Evolutionary conservation across 2,113 vertebrate genomes (phyloP), one percentile per base, ranked within the genome.

Genomic region (Trichechus manatus): DNA sequence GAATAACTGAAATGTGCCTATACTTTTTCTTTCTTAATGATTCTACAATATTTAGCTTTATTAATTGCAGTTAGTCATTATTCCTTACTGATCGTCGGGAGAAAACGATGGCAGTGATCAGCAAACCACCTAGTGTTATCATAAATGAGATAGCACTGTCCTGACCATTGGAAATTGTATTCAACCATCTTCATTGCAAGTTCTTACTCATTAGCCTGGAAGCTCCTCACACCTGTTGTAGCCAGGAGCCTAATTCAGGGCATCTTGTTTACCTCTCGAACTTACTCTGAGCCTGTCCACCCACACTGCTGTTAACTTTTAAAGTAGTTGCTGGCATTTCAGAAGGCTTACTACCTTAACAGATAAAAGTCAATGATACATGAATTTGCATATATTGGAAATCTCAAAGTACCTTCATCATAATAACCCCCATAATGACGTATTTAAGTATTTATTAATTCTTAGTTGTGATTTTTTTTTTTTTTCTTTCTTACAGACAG

Each of bases 51-150:
- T 94, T 96, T 95, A 59, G 10, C 56, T 89, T 89, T 91, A 75
- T 95, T 85, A 92, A 47, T 77, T 56, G 1, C 84, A 93, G 88
- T 91, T 87, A 91, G 82, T 94, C 42, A 53, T 72, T 63, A 27
- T 8, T 61, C n/a, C 27, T 94, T 91, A 74, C 23, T 95, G 56
- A 94, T 64, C 4, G 2, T 59, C 33, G 72, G 36, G 53, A 93
- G n/a, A 66, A 5, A 66, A 9, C 25, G 23, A 44, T 44, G n/a
- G 53, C 6, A 72, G 14, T 31, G 27, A 39, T 44, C 72, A 63
- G 3, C 15, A 94, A 47, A 39, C 8, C 80, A 29, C 47, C 23
- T 90, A 9, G 6, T 78, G 8, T 59, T 53, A 47, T 2, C 6
- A 19, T 42, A 88, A 88, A 39, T 70, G 31, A 95, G 15, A 2